Base-by-base conservation (phyloP, 2,113 vertebrate genomes). In the Pygathrix nemaeus region DNA sequence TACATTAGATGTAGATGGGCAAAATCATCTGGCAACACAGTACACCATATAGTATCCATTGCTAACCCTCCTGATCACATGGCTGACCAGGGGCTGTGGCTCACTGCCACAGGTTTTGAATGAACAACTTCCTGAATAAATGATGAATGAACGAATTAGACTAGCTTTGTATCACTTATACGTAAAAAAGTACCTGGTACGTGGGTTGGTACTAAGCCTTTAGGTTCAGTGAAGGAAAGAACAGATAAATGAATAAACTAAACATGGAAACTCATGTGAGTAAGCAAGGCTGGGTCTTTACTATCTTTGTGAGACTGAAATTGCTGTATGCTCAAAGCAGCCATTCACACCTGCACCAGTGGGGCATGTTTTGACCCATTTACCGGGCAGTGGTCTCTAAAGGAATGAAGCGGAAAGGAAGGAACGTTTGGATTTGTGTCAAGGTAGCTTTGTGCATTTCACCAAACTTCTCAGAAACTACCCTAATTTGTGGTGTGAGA, bases 211-310 rank as follows among this genome's bases (percentile, higher is more conserved):
- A 52, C 16, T 83, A 89, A 27, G 16, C 73, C 9, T 86, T 87
- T 81, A 43, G 32, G 35, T 83, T 76, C 16, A 75, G 80, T 40
- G 73, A 84, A 59, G 64, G 85, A 27, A 96, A 64, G n/a, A 81
- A 95, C 7, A 68, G 78, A 81, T 61, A 55, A 78, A 88, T 21
- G 52, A 70, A 57, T 6, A 43, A 86, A 66, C 30, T 25, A 38
- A 30, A n/a, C 30, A 13, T 85, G 13, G 57, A n/a, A 91, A 12
- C 20, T 59, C 52, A 17, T 38, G 2, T 72, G 30, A 35, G 32
- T 76, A 20, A 72, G 61, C 35, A 32, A 92, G 59, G 6, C 5
- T 35, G 8, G 7, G 14, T 52, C 55, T 75, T 73, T 66, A 20
- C 59, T n/a, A 0, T 68, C 21, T 38, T 73, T 23, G 35, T 5